Conservation (phyloP, 53 echinoderm and acorn worm genomes). For the Echinometra lucunter region DNA sequence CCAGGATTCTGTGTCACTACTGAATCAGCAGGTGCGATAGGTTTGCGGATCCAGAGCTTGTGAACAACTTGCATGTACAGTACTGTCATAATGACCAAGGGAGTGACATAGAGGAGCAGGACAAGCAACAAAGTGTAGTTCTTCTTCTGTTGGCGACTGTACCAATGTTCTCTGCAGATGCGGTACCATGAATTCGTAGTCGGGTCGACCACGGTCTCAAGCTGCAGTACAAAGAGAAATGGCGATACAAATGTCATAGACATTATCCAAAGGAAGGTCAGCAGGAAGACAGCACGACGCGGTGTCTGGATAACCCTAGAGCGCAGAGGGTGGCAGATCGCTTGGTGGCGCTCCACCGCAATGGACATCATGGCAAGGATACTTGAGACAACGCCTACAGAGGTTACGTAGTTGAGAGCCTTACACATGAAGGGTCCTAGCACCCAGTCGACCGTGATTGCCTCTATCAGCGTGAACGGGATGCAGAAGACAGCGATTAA, state of each 20-base stretch:
- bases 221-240: constrained; percentile 75
- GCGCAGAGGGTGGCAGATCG: constrained; percentile 88
- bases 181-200: constrained; percentile 74
- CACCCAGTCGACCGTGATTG: constrained; percentile 87
- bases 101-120: constrained; percentile 83
- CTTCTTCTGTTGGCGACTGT: constrained; percentile 74
- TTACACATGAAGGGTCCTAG: constrained; percentile 90
- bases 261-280: constrained; percentile 81
- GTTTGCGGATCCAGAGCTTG: constrained; percentile 92
- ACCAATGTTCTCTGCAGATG: constrained; percentile 87
- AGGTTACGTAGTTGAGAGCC: constrained; percentile 85
- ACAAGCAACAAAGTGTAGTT: constrained; percentile 78
- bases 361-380: constrained; percentile 87
- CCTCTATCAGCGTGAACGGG: constrained; percentile 92
- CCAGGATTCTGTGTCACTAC: constrained; percentile 56
- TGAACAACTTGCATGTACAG: constrained; percentile 86
- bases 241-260: constrained; percentile 82
- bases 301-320: constrained; percentile 91
- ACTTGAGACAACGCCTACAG: constrained; percentile 85
- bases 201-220: constrained; percentile 62
- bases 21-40: constrained; percentile 77
- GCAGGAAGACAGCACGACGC: constrained; percentile 76
- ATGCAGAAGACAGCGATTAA: constrained; percentile 89
- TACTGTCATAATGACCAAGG: constrained; percentile 78
- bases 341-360: constrained; percentile 93